These are phyloP conservation scores for Eumeta japonica DNA, from an alignment of 1,140 invertebrate genomes.

Conservation along the genomic window DNA sequence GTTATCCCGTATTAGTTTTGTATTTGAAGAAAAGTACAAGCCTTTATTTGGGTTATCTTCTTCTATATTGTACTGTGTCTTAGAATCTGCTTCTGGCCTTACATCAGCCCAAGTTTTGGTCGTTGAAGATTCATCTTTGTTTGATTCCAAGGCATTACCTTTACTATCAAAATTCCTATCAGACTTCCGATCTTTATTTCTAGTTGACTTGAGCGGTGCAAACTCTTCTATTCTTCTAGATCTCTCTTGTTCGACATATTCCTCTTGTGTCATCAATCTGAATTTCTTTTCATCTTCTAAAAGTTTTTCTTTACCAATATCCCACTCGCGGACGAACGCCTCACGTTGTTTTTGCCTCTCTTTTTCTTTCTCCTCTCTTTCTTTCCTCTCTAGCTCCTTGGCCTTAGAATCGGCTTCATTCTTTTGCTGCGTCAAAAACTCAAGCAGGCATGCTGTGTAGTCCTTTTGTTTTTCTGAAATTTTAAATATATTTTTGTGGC, in stretches of 20 bases:
- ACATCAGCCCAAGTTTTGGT: conserved; percentile 46
- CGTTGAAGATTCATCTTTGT: conserved; percentile 6
- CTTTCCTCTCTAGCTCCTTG: conserved; percentile 42
- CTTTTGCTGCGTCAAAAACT: conserved; percentile 52
- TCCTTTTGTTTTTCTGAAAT: conserved; percentile 48
- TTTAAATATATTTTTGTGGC: background rate
- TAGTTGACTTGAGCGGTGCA: conserved; percentile 45
- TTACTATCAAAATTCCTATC: conserved; percentile 31
- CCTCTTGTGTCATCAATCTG: conserved; percentile 71
- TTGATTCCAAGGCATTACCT: conserved; percentile 23
- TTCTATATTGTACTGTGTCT: conserved; percentile 25
- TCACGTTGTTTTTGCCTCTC: conserved; percentile 54
- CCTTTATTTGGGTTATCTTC: conserved; percentile 28
- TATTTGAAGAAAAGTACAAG: conserved; percentile 35
- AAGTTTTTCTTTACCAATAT: conserved; percentile 62
- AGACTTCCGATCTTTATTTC: conserved; percentile 24
- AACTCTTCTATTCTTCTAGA: conserved; percentile 68
- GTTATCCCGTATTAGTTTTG: conserved; percentile 17
- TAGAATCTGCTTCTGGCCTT: conserved; percentile 21
- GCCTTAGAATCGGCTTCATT: conserved; percentile 49
- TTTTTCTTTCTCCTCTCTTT: conserved; percentile 44
- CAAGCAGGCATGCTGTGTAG: conserved; percentile 44
- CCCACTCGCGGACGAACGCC: conserved; percentile 67
- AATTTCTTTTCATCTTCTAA: conserved; percentile 45
- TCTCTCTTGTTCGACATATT: conserved; percentile 76